phyloP scores from a whole-genome alignment of 2,888 invertebrate species.

The Buathra laborator region DNA sequence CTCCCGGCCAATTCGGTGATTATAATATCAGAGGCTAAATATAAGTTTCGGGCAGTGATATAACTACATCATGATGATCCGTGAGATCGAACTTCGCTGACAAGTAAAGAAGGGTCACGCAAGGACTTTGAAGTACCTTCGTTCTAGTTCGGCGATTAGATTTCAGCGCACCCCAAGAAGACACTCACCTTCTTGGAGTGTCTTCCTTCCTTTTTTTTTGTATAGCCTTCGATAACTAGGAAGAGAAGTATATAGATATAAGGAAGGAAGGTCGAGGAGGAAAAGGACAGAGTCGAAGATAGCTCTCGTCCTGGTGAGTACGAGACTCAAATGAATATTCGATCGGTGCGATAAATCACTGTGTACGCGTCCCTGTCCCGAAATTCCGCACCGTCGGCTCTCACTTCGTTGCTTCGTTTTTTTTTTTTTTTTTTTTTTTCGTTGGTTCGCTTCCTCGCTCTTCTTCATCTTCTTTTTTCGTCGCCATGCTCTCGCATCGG shows the following conservation, averaged over 20 bases:
- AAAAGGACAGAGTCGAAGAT: background rate
- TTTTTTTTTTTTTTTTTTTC: conserved; percentile 4
- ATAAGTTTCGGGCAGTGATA: background rate
- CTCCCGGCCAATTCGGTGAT: background rate
- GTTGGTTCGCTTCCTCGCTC: background rate
- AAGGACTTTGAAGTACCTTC: conserved; percentile 19
- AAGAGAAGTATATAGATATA: no score
- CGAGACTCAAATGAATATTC: conserved; percentile 44
- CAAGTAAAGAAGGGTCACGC: background rate
- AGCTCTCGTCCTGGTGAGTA: background rate
- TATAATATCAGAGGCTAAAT: background rate
- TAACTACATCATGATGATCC: background rate
- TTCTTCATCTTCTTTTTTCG: conserved; percentile 9
- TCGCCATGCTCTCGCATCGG: background rate
- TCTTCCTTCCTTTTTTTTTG: conserved; percentile 7
- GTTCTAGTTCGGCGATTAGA: conserved; percentile 32
- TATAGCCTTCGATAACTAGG: background rate
- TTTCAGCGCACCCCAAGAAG: conserved; percentile 35
- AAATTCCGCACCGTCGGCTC: conserved; percentile 20
- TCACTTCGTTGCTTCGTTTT: background rate
- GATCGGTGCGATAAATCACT: conserved; percentile 38
- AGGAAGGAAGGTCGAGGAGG: background rate
- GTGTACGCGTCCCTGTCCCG: conserved; percentile 15
- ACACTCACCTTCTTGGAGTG: conserved; percentile 11
- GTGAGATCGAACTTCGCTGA: background rate